Conservation (phyloP, 2,797 vertebrate genomes). For the Coccyzus lansbergi region DNA sequence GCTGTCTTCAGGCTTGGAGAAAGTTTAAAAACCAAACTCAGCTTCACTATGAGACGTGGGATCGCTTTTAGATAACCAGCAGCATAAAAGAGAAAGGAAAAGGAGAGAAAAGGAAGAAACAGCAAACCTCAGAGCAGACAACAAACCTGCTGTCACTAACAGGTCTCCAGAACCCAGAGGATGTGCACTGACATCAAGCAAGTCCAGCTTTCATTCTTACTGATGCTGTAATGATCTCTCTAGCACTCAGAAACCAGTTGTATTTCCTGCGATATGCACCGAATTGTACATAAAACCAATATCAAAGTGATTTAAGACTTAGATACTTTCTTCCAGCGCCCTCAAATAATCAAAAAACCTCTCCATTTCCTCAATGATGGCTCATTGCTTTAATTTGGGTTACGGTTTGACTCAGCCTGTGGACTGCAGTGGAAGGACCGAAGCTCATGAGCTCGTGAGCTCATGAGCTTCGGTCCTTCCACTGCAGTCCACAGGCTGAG, state of each 20-base stretch:
- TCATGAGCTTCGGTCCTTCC: no score
- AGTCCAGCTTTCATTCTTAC: neutral
- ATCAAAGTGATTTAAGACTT: neutral
- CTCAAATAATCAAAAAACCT: neutral
- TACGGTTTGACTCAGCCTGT: neutral
- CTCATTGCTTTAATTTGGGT: neutral
- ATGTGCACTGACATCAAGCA: neutral
- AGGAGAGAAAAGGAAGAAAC: neutral
- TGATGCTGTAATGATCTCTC: neutral
- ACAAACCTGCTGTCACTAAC: neutral
- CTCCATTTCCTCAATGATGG: neutral
- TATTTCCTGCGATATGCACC: neutral
- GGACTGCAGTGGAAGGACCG: accelerated
- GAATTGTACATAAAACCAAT: neutral
- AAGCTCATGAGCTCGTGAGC: neutral
- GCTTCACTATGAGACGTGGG: neutral
- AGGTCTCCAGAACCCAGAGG: neutral
- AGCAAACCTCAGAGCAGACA: neutral
- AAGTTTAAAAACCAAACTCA: neutral
- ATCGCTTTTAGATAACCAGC: neutral
- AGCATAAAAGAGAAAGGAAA: neutral
- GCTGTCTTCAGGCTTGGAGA: neutral
- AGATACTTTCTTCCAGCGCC: neutral
- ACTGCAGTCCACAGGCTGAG: no score
- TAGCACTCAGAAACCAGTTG: neutral